phyloP scores from a whole-genome alignment of 2,888 invertebrate genomes.

The Paralinhomoeus sp. region DNA sequence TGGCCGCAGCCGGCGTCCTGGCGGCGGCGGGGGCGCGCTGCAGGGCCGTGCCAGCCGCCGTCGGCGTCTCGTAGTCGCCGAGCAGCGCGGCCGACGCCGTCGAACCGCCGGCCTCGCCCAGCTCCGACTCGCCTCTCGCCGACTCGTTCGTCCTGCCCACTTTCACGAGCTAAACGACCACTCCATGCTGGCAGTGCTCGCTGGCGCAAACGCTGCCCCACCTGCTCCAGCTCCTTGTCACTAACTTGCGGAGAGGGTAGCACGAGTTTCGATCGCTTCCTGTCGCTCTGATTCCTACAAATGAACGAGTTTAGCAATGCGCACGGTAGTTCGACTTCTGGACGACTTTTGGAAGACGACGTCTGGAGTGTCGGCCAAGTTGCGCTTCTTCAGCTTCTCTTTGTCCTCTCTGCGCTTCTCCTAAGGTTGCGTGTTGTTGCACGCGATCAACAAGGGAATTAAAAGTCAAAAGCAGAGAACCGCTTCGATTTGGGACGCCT shows the following conservation, averaged over 20 bases:
- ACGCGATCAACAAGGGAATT: too few relatives aligned
- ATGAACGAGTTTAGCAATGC: too few relatives aligned
- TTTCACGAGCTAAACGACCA: constrained; percentile 51
- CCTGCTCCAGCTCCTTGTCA: constrained; percentile 44
- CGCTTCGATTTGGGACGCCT: not conserved
- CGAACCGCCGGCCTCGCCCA: constrained; percentile 37
- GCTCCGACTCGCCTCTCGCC: constrained; percentile 49
- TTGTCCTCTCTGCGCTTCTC: constrained; percentile 81
- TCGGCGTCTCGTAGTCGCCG: constrained; percentile 48
- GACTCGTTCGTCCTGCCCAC: constrained; percentile 43
- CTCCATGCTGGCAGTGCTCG: not conserved
- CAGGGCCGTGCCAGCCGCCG: too few relatives aligned
- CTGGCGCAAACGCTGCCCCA: constrained; percentile 16
- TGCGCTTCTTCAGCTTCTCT: constrained; percentile 58
- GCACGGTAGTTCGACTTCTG: too few relatives aligned
- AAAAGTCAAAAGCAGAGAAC: not conserved
- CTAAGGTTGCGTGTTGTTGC: too few relatives aligned
- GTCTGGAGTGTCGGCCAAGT: constrained; percentile 61
- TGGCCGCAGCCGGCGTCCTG: constrained; percentile 12
- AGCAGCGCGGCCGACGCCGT: constrained; percentile 59
- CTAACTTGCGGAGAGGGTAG: constrained; percentile 88
- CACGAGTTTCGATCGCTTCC: constrained; percentile 80
- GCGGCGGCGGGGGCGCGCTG: too few relatives aligned
- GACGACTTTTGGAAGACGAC: constrained; percentile 19
- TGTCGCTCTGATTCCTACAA: constrained; percentile 45